A percentile compares a stretch with the other conserved stretches of the same genome.
Conservation (phyloP, 2,113 vertebrate genomes). For the Rhodinocichla rosea region DNA sequence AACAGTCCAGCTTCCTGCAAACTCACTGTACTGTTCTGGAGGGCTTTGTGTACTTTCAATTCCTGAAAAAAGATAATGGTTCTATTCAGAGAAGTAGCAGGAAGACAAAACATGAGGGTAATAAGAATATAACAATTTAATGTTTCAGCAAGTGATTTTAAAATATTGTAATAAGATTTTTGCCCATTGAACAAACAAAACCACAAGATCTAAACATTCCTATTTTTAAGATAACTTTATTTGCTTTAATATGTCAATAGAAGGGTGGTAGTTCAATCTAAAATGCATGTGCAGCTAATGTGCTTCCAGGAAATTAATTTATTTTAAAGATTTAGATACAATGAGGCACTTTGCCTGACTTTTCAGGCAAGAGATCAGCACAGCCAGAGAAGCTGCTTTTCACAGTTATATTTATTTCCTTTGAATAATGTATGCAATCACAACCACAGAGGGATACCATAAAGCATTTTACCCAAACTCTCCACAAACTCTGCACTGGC, state of each 20-base stretch:
- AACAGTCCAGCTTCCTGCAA: not conserved
- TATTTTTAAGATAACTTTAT: conserved; percentile 35
- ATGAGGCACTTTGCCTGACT: not conserved
- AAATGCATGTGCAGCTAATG: not conserved
- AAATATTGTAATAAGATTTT: conserved; percentile 32
- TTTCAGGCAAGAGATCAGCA: not conserved
- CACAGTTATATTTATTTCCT: not conserved
- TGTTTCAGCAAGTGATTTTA: not conserved
- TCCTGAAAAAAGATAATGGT: not conserved
- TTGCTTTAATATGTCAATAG: not conserved
- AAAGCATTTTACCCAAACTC: not conserved
- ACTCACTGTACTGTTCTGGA: not conserved
- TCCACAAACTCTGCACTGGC: not conserved
- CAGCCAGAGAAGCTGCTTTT: not conserved
- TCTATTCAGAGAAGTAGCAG: conserved; percentile 6
- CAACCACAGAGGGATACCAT: not conserved
- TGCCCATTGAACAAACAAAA: conserved; percentile 33
- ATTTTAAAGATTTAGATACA: not conserved
- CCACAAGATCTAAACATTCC: not conserved
- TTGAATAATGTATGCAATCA: not conserved
- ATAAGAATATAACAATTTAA: not conserved
- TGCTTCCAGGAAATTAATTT: not conserved
- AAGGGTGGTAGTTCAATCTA: not conserved
- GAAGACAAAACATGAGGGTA: not conserved
- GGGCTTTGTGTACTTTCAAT: not conserved